Conservation (phyloP, 2,113 vertebrate species). For the Phyllostomus discolor region DNA sequence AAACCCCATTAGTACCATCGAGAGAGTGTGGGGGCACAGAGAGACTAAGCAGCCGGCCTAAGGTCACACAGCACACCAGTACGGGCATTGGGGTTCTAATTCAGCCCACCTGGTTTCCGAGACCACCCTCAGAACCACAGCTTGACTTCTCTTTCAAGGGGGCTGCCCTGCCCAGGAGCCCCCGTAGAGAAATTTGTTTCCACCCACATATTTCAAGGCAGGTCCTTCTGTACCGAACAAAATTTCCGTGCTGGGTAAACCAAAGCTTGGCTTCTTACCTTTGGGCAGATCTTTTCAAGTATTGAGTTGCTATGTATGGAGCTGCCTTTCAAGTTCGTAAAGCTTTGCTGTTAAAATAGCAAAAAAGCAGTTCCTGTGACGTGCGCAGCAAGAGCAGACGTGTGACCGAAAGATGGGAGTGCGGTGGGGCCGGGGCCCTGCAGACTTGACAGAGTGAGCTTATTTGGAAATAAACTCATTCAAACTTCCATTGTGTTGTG, state of each 20-base stretch:
- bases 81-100: no score
- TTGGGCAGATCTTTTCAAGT: neutral
- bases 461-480: neutral
- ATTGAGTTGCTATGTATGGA: neutral
- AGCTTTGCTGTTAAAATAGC: neutral
- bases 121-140: neutral
- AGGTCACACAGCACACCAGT: neutral
- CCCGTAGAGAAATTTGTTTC: neutral
- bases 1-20: neutral
- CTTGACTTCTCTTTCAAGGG: neutral
- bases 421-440: neutral
- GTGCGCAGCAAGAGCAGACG: accelerated
- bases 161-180: neutral
- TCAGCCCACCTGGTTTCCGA: neutral
- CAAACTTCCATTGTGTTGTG: neutral
- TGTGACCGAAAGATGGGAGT: neutral
- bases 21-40: neutral
- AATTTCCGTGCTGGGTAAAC: neutral
- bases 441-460: neutral
- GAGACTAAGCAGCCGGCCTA: neutral
- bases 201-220: neutral
- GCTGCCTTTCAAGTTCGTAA: neutral
- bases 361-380: neutral
- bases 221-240: neutral
- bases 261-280: neutral